These are phyloP conservation scores for Eulithis testata DNA, from an alignment of 2,888 invertebrate species.

Conservation along the genomic window DNA sequence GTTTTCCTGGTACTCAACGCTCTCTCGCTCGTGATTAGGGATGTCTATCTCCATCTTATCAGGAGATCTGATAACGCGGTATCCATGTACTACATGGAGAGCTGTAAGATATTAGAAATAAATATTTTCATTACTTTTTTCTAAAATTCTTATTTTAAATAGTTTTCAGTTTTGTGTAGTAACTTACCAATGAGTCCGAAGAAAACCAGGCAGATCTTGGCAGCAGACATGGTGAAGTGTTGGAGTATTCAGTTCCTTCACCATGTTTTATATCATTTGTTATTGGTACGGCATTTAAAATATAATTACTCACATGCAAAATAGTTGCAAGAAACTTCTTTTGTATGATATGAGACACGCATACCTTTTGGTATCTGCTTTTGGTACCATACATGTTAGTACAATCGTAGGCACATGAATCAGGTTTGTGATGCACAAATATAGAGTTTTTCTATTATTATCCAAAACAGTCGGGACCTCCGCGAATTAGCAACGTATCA, in stretches of 20 bases:
- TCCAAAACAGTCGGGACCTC: too few species aligned
- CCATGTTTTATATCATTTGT: conserved; percentile 32
- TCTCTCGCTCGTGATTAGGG: conserved; percentile 43
- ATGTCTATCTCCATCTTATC: conserved; percentile 52
- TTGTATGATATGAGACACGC: conserved; percentile 37
- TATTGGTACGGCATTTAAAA: conserved; percentile 30
- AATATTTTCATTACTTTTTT: background rate
- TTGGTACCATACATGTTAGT: too few species aligned
- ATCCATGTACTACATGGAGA: conserved; percentile 11
- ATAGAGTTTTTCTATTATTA: too few species aligned
- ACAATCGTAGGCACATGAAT: too few species aligned
- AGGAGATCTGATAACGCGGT: conserved; percentile 49
- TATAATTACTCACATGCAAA: conserved; percentile 25
- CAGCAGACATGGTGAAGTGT: conserved; percentile 27
- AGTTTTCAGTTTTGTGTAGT: too few species aligned
- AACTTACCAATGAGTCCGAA: conserved; percentile 28
- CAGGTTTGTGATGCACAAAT: too few species aligned
- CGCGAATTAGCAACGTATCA: too few species aligned
- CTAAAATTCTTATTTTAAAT: background rate
- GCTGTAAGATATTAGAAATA: conserved; percentile 15
- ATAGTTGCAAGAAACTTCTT: background rate
- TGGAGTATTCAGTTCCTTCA: background rate
- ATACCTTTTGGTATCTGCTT: conserved; percentile 2
- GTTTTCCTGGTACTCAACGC: conserved; percentile 43
- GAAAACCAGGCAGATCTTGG: conserved; percentile 22